phyloP scores from a whole-genome alignment of 2,797 vertebrate species.

The Sebastolobus altivelis region DNA sequence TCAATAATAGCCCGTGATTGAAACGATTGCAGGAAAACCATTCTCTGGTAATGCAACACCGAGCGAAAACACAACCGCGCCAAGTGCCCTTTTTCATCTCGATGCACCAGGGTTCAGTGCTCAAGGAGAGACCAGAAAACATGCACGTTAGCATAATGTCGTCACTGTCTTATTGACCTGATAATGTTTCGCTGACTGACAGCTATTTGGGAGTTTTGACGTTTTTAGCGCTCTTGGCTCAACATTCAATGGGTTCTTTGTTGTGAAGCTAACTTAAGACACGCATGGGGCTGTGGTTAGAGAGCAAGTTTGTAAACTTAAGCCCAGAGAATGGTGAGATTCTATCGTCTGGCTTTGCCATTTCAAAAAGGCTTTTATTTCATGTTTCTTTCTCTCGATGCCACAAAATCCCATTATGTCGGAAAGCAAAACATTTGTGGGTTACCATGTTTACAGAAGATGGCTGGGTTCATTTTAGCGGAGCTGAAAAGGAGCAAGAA shows the following conservation, averaged over 20 bases:
- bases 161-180: slow-evolving; percentile 54
- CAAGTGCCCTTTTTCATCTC: slow-evolving; percentile 26
- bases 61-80: slow-evolving; percentile 34
- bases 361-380: slow-evolving; percentile 45
- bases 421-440: slow-evolving; percentile 50
- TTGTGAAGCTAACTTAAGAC: slow-evolving; percentile 43
- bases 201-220: slow-evolving; percentile 67
- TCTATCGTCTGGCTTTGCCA: slow-evolving; percentile 45
- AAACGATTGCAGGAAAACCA: slow-evolving; percentile 44
- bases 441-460: slow-evolving; percentile 41
- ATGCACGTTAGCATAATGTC: slow-evolving; percentile 30
- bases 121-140: slow-evolving; percentile 37
- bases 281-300: slow-evolving; percentile 28
- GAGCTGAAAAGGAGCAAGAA: slow-evolving; percentile 7
- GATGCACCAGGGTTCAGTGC: slow-evolving; percentile 11
- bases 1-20: slow-evolving; percentile 57
- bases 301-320: slow-evolving; percentile 9
- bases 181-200: slow-evolving; percentile 70
- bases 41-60: slow-evolving; percentile 49
- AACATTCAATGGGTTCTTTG: slow-evolving; percentile 67
- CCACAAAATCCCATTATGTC: slow-evolving; percentile 51
- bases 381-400: slow-evolving; percentile 41
- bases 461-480: slow-evolving; percentile 16
- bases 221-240: slow-evolving; percentile 51
- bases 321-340: slow-evolving; percentile 23